Evolutionary conservation across 2,888 invertebrate genomes (phyloP).

Genomic region (Perizoma flavofasciatum): DNA sequence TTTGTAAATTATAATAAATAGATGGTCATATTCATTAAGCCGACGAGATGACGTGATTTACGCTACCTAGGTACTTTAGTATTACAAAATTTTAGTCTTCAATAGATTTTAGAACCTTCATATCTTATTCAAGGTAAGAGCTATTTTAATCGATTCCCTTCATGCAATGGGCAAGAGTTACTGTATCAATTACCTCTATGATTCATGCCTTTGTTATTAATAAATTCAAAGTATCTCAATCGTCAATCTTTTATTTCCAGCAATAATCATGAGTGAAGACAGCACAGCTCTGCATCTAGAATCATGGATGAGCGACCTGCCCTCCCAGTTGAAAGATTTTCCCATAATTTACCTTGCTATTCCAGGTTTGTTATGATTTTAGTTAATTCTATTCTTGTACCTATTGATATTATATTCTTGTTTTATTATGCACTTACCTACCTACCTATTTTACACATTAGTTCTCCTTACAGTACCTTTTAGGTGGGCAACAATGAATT

Average conservation of each 20-base stretch:
- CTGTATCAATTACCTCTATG: constrained; percentile 1
- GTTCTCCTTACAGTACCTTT: too few relatives aligned
- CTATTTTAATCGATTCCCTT: constrained; percentile 20
- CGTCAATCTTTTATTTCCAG: constrained; percentile 43
- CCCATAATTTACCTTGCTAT: constrained; percentile 89
- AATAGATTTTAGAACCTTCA: constrained; percentile 13
- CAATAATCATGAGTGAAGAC: constrained; percentile 62
- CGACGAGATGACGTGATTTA: constrained; percentile 23
- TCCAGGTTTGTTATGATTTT: constrained; percentile 83
- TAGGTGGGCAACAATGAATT: too few relatives aligned
- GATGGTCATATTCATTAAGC: background rate
- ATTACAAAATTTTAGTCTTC: too few relatives aligned
- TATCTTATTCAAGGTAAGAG: constrained; percentile 30
- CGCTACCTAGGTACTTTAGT: background rate
- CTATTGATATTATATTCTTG: too few relatives aligned
- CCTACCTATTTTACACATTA: too few relatives aligned
- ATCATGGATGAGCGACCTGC: constrained; percentile 89
- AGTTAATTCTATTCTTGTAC: background rate
- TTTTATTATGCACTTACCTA: too few relatives aligned
- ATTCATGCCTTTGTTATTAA: constrained; percentile 11
- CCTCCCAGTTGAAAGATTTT: constrained; percentile 81
- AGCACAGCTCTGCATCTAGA: constrained; percentile 65
- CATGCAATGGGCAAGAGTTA: constrained; percentile 21
- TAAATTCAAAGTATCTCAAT: background rate
- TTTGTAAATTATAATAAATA: background rate